These are phyloP conservation scores for Shinisaurus crocodilurus DNA, from an alignment of 2,113 vertebrate genomes.

Conservation along the genomic window DNA sequence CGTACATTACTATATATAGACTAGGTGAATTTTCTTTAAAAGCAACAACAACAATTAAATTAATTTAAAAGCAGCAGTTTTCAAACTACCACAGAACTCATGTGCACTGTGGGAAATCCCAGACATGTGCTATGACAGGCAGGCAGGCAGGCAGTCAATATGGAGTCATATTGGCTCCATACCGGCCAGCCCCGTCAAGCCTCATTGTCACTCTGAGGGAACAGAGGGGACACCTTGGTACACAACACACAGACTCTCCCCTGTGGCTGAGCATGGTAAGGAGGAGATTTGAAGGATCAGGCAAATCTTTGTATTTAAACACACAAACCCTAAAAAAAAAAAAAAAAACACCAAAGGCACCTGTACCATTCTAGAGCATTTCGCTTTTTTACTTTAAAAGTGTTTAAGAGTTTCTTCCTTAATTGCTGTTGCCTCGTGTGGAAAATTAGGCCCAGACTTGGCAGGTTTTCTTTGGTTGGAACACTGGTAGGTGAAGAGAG, in stretches of 20 bases:
- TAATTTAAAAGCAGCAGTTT: not conserved
- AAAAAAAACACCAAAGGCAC: rapidly evolving
- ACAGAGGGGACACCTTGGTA: not conserved
- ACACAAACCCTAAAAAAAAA: not conserved
- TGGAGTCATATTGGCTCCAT: no score
- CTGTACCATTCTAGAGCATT: not conserved
- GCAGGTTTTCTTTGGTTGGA: constrained; percentile 11
- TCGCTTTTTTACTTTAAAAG: not conserved
- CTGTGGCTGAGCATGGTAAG: not conserved
- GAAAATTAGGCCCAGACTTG: rapidly evolving
- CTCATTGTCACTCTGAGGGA: not conserved
- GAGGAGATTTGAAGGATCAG: not conserved
- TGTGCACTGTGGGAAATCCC: not conserved
- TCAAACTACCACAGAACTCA: not conserved
- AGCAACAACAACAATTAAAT: not conserved
- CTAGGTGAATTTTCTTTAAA: not conserved
- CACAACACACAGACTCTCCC: not conserved
- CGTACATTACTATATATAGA: not conserved
- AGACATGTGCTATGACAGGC: not conserved
- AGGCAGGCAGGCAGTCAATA: no score
- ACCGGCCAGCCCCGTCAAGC: no score
- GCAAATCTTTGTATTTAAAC: not conserved
- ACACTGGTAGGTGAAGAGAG: constrained; percentile 15
- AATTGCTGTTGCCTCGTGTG: not conserved
- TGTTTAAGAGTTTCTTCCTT: not conserved